Percentiles rank a stretch among this genome's conserved stretches.
Conservation (phyloP, 1,140 invertebrate species). For the Apis dorsata region DNA sequence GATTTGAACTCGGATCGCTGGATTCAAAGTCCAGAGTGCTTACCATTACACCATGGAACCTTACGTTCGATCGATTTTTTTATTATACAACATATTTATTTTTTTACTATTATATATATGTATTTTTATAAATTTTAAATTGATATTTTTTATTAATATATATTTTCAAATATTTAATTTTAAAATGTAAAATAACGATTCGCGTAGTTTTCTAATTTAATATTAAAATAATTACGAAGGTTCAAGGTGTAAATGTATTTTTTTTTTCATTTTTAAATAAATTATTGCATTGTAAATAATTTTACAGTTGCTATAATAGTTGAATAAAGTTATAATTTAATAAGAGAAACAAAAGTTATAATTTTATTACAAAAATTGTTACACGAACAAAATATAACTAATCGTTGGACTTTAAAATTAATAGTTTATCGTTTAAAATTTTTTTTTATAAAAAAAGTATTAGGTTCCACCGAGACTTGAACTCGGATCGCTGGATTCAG, state of each 20-base stretch:
- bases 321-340: background rate
- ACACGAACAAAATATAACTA: background rate
- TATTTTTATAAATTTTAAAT: background rate
- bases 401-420: background rate
- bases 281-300: background rate
- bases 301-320: background rate
- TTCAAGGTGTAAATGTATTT: background rate
- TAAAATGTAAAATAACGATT: background rate
- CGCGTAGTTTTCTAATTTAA: background rate
- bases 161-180: background rate
- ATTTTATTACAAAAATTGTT: no score
- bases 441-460: background rate
- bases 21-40: conserved; percentile 95
- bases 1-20: conserved; percentile 93
- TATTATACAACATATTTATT: background rate
- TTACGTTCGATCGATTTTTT: background rate
- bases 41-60: conserved; percentile 94
- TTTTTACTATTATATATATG: background rate
- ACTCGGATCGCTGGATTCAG: conserved; percentile 94
- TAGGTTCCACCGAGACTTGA: conserved; percentile 91
- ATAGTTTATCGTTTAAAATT: background rate
- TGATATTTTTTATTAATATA: no score
- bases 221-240: background rate
- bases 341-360: background rate
- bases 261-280: background rate